A percentile compares a stretch with the other conserved stretches of the same genome.
phyloP scores from a whole-genome alignment of 2,888 invertebrate genomes.

The Oscheius onirici region DNA sequence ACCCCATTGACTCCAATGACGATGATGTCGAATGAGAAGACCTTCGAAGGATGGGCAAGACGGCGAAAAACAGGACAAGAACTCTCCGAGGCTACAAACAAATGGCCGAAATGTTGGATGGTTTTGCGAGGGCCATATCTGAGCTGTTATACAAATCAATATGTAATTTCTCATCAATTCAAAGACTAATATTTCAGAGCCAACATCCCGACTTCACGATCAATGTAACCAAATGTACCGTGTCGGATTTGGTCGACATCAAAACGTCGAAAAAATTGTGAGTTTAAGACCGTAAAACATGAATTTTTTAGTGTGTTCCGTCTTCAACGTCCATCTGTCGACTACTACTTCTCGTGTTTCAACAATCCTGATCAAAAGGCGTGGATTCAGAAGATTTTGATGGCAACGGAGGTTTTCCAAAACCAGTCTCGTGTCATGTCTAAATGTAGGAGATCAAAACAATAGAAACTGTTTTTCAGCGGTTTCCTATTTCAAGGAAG shows the following conservation, averaged over 20 bases:
- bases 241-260: slow-evolving; percentile 58
- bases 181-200: slow-evolving; percentile 36
- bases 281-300: slow-evolving; percentile 17
- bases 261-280: slow-evolving; percentile 68
- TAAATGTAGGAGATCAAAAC: slow-evolving; percentile 36
- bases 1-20: slow-evolving; percentile 33
- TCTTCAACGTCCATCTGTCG: slow-evolving; percentile 45
- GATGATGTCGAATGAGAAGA: slow-evolving; percentile 39
- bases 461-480: slow-evolving; percentile 39
- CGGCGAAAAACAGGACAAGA: slow-evolving; percentile 56
- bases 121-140: slow-evolving; percentile 55
- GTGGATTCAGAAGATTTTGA: slow-evolving; percentile 52
- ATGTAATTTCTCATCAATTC: slow-evolving; percentile 37
- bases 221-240: slow-evolving; percentile 52
- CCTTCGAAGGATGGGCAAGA: slow-evolving; percentile 61
- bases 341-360: slow-evolving; percentile 58
- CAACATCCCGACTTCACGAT: slow-evolving; percentile 61
- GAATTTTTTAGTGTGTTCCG: slow-evolving; percentile 55
- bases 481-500: slow-evolving; percentile 46
- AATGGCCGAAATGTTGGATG: slow-evolving; percentile 69
- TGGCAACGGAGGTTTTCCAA: slow-evolving; percentile 42
- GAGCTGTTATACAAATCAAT: slow-evolving; percentile 59
- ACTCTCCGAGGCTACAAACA: slow-evolving; percentile 53
- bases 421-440: slow-evolving; percentile 40
- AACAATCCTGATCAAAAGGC: slow-evolving; percentile 45